Evolutionary conservation across 2,113 vertebrate species (phyloP), one percentile per base, ranked within the genome.

Genomic region (Taurulus bubalis): DNA sequence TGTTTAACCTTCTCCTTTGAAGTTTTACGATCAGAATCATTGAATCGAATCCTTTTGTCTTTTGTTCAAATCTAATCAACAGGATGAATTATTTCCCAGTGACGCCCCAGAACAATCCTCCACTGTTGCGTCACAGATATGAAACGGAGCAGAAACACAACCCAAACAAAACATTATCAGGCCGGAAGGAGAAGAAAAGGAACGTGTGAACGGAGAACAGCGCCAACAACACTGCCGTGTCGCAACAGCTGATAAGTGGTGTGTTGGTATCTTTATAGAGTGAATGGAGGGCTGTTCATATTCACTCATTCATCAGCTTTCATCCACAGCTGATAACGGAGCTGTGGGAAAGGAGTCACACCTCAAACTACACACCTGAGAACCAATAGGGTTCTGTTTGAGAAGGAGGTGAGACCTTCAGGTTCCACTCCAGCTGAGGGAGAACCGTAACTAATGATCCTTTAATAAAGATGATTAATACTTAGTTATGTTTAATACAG

Each of bases 201-300:
- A 53, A 38, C 40, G 47, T 15, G 1, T 28, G 18, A 10, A 42
- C 3, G 28, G 1, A 24, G 18, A 10, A 42, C 3, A 24, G 55
- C 18, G 18, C 5, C 34, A 36, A 53, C 5, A 14, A 32, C 8
- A 66, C 4, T 34, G 1, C 12, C 4, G 24, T 88, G 74, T 78
- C 24, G 6, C 70, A 87, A 86, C 42, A 28, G 3, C 49, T 40
- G 78, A 91, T 82, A 82, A 79, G 55, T 34, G 58, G 28, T 55
- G 22, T 81, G 60, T 6, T 1, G 11, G 40, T 80, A 72, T 65
- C 77, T 84, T 71, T 64, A 58, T 77, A 66, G 66, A 80, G 16
- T 60, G 51, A 89, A 83, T 87, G 62, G 76, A 55, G 22, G 24
- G 28, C 5, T 72, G 79, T 77, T 64, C 59, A 49, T 30, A 32